Conservation (phyloP, 2,113 vertebrate species). For the Plecturocebus donacophilus region DNA sequence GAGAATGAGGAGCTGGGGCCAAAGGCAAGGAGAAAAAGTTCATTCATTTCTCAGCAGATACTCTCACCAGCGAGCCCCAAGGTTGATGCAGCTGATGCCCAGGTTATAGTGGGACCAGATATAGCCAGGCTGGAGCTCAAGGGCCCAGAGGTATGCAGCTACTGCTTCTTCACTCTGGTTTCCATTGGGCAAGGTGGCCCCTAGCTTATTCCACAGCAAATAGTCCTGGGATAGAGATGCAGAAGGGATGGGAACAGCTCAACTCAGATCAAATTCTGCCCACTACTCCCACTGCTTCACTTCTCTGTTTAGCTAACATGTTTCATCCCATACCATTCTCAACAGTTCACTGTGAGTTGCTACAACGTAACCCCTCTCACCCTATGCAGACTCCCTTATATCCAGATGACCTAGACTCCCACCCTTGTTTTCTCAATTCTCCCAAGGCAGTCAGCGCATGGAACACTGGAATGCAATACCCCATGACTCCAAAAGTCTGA, state of each 20-base stretch:
- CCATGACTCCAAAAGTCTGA: background rate
- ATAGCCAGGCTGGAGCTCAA: slow-evolving; percentile 97
- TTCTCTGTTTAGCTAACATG: background rate
- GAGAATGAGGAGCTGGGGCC: background rate
- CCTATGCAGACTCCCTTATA: background rate
- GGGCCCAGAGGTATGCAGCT: slow-evolving; percentile 93
- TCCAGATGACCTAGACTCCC: background rate
- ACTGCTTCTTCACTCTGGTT: slow-evolving; percentile 97
- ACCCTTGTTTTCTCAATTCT: background rate
- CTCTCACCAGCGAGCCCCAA: slow-evolving; percentile 95
- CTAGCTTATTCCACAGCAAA: slow-evolving; percentile 97
- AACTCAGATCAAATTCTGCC: background rate
- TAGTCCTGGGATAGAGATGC: slow-evolving; percentile 88
- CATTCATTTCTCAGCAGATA: fast-evolving
- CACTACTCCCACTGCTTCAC: background rate
- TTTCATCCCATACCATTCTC: background rate
- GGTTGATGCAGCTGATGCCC: slow-evolving; percentile 98
- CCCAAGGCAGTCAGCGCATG: background rate
- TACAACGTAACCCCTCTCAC: background rate
- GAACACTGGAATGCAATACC: background rate
- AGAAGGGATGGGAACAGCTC: background rate
- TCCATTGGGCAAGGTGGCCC: slow-evolving; percentile 96
- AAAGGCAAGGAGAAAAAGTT: background rate
- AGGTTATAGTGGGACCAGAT: slow-evolving; percentile 98
- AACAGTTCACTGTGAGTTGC: background rate